Percentiles rank a stretch among this genome's conserved stretches.
phyloP scores from a whole-genome alignment of 2,888 invertebrate species.

The Gastrophysa polygoni region DNA sequence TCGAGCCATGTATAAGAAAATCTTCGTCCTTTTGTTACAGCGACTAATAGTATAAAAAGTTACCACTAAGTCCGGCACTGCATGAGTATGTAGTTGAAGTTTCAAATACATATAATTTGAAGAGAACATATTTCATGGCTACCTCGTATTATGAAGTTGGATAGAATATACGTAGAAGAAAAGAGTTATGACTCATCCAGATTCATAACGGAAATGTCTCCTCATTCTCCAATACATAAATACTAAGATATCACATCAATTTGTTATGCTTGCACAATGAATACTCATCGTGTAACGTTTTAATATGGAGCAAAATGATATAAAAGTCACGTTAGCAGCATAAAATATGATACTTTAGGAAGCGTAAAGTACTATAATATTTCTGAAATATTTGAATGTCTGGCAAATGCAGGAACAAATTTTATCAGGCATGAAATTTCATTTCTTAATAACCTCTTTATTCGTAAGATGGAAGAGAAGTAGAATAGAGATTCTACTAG shows the following conservation, averaged over 20 bases:
- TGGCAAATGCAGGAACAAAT: slow-evolving; percentile 26
- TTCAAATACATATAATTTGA: no score
- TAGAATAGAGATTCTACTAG: not conserved
- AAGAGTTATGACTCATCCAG: no score
- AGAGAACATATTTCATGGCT: no score
- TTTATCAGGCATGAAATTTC: slow-evolving; percentile 30
- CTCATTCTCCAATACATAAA: not conserved
- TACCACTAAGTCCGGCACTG: no score
- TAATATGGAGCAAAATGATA: slow-evolving; percentile 51
- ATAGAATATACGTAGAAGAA: no score
- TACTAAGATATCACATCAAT: not conserved
- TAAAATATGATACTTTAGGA: slow-evolving; percentile 54
- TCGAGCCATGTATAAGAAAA: no score
- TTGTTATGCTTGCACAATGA: not conserved
- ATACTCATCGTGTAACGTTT: slow-evolving; percentile 20
- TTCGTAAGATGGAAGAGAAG: not conserved
- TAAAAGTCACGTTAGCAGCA: slow-evolving; percentile 52
- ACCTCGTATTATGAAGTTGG: no score
- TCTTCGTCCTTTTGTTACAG: no score
- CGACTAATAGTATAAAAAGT: no score
- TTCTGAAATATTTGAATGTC: slow-evolving; percentile 36
- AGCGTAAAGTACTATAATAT: slow-evolving; percentile 48
- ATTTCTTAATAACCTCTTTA: slow-evolving; percentile 30
- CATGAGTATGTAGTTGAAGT: no score
- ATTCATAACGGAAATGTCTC: no score